Conservation (phyloP, 1,140 invertebrate species). For the Drosophila aff. region DNA sequence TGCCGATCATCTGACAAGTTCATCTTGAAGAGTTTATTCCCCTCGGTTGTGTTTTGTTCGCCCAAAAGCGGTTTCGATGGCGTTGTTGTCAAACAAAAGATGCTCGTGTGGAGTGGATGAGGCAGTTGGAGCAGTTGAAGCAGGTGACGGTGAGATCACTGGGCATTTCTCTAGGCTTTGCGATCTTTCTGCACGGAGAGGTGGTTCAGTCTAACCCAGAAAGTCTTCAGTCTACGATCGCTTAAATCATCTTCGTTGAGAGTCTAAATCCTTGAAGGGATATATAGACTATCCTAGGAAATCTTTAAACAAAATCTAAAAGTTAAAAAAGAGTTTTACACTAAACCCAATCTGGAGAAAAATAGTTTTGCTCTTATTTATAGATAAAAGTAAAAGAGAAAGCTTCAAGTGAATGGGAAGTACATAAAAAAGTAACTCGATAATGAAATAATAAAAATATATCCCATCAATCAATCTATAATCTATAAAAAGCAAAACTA, state of each 20-base stretch:
- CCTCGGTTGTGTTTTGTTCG: slow-evolving; percentile 42
- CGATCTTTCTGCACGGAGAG: slow-evolving; percentile 13
- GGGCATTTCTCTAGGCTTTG: slow-evolving; percentile 28
- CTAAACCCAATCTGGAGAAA: not conserved
- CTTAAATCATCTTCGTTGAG: not conserved
- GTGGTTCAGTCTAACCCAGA: slow-evolving; percentile 9
- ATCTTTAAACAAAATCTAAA: not conserved
- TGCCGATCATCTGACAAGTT: slow-evolving; percentile 70
- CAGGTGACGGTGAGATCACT: slow-evolving; percentile 26
- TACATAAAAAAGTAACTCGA: not conserved
- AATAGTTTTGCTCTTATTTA: not conserved
- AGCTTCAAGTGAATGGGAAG: slow-evolving; percentile 1
- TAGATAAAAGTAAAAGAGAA: not conserved
- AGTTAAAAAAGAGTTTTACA: too few species aligned
- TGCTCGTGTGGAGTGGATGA: slow-evolving; percentile 24
- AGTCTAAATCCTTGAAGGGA: not conserved
- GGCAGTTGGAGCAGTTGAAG: not conserved
- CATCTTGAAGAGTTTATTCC: slow-evolving; percentile 83
- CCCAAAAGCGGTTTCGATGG: slow-evolving; percentile 67
- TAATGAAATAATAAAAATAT: not conserved
- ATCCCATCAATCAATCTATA: not conserved
- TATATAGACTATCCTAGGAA: not conserved
- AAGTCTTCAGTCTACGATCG: slow-evolving; percentile 6
- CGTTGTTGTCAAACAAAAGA: slow-evolving; percentile 58
- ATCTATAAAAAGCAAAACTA: not conserved